A percentile compares a stretch with the other conserved stretches of the same genome.
These are phyloP conservation scores for Coendou prehensilis DNA, from an alignment of 2,797 vertebrate species.

Conservation along the genomic window DNA sequence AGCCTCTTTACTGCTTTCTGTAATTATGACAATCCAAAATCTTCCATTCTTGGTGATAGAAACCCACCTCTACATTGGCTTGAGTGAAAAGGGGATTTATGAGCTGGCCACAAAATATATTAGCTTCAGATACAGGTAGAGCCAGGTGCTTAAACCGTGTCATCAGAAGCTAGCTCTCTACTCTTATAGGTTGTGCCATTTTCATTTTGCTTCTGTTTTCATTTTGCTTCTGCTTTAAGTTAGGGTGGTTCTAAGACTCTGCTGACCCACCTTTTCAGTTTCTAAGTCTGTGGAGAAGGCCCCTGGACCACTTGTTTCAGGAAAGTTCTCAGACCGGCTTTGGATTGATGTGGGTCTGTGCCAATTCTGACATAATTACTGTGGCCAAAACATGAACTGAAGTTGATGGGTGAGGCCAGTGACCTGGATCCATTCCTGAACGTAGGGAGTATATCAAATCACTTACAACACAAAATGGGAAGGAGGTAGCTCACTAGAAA, in stretches of 20 bases:
- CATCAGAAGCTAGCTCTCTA: neutral
- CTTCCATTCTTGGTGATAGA: neutral
- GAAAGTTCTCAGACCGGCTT: neutral
- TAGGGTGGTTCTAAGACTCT: neutral
- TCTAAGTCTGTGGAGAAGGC: neutral
- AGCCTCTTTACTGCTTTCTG: neutral
- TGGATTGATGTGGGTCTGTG: neutral
- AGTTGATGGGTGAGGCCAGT: neutral
- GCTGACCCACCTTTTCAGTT: neutral
- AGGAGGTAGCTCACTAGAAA: neutral
- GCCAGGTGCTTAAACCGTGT: neutral
- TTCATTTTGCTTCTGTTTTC: conserved; percentile 57
- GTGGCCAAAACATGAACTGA: neutral
- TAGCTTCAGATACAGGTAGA: conserved; percentile 40
- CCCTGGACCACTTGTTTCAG: neutral
- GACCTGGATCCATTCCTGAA: neutral
- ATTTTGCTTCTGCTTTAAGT: neutral
- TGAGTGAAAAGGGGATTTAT: conserved; percentile 37
- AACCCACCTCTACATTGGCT: conserved; percentile 36
- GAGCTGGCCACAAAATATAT: neutral
- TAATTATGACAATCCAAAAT: neutral
- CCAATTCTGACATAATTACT: neutral
- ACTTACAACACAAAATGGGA: neutral
- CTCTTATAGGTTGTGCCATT: neutral
- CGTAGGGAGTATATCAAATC: neutral